Percentiles rank a stretch among this genome's conserved stretches.
phyloP scores from a whole-genome alignment of 1,140 invertebrate genomes.

The Cecropterus lyciades region DNA sequence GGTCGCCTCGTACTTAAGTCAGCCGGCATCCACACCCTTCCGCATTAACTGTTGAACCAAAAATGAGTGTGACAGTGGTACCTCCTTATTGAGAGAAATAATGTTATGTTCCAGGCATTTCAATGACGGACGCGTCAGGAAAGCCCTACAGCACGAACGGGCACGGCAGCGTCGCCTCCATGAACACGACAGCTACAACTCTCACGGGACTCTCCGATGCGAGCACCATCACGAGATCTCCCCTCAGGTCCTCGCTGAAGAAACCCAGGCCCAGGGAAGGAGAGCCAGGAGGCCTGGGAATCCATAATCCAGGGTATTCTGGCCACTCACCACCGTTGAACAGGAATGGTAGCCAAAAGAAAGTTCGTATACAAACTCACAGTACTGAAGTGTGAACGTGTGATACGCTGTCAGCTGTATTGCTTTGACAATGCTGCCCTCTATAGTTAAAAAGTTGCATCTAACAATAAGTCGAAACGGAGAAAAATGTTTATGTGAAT shows the following conservation, averaged over 20 bases:
- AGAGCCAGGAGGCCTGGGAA: slow-evolving; percentile 88
- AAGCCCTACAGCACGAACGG: slow-evolving; percentile 90
- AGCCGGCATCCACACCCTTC: too few relatives aligned
- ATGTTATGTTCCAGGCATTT: slow-evolving; percentile 84
- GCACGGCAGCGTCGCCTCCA: slow-evolving; percentile 91
- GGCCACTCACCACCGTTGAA: slow-evolving; percentile 91
- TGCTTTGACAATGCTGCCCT: too few relatives aligned
- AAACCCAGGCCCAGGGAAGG: slow-evolving; percentile 87
- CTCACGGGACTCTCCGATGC: slow-evolving; percentile 85
- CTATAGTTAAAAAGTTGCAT: too few relatives aligned
- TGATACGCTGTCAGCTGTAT: too few relatives aligned
- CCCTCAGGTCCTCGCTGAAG: slow-evolving; percentile 92
- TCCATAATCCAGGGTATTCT: slow-evolving; percentile 93
- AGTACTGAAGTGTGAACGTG: slow-evolving; percentile 93
- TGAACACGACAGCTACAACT: slow-evolving; percentile 89
- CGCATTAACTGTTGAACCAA: too few relatives aligned
- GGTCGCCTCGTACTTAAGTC: too few relatives aligned
- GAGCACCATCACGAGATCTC: slow-evolving; percentile 88
- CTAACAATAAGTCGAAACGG: too few relatives aligned
- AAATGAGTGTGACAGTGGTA: too few relatives aligned
- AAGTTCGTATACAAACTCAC: slow-evolving; percentile 94
- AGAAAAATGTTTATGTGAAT: too few relatives aligned
- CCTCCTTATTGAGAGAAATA: too few relatives aligned
- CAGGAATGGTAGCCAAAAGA: slow-evolving; percentile 93
- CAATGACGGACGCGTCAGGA: slow-evolving; percentile 92